Conservation (phyloP, 2,888 invertebrate species). For the Drosophila affinis region DNA sequence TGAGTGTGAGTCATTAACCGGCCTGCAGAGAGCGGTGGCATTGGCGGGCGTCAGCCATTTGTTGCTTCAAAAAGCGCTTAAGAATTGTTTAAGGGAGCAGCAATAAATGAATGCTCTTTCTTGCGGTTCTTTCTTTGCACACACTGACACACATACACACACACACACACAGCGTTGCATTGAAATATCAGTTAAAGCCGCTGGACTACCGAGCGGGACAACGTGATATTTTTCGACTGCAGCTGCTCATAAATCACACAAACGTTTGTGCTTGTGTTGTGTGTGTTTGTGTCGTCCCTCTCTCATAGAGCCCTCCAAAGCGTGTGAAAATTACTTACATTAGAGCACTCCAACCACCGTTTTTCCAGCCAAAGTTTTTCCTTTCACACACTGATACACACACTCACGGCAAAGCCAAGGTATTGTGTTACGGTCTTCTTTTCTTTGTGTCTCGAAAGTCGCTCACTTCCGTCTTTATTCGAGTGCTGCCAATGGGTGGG, state of each 20-base stretch:
- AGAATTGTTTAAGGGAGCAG: conserved; percentile 2
- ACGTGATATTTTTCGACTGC: conserved; percentile 24
- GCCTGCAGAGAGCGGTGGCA: conserved; percentile 42
- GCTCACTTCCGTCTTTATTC: conserved; percentile 67
- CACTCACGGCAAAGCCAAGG: neutral
- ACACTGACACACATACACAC: neutral
- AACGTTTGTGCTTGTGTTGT: conserved; percentile 12
- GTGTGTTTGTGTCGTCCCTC: conserved; percentile 6
- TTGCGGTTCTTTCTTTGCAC: neutral
- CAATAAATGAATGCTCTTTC: neutral
- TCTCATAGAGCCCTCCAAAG: conserved; percentile 32
- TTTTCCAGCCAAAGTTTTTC: conserved; percentile 41
- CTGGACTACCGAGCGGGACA: conserved; percentile 40
- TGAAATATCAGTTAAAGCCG: conserved; percentile 62
- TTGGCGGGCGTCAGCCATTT: conserved; percentile 1
- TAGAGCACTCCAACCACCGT: conserved; percentile 49
- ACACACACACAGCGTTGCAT: neutral
- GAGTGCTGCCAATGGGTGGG: neutral
- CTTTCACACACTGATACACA: neutral
- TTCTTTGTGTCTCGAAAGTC: conserved; percentile 61
- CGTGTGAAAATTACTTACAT: conserved; percentile 72
- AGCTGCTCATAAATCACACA: conserved; percentile 40
- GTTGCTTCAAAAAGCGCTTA: conserved; percentile 26
- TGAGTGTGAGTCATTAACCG: conserved; percentile 74
- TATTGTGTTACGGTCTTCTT: conserved; percentile 50